Conservation (phyloP, 2,797 vertebrate species). For the Falco berigora region DNA sequence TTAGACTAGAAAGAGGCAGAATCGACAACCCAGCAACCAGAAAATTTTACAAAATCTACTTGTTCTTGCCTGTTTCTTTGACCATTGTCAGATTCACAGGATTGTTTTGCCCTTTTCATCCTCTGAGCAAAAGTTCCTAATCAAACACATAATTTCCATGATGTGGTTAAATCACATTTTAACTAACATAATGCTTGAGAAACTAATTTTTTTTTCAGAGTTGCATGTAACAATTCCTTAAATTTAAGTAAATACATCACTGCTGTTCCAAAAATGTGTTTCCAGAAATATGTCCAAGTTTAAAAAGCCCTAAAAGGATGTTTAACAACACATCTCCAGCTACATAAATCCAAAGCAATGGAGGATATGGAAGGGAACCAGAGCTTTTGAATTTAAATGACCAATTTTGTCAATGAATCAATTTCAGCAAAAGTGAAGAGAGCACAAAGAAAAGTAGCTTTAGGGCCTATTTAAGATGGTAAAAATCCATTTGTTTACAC, state of each 20-base stretch:
- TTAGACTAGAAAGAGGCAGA: not conserved
- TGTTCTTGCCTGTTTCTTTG: not conserved
- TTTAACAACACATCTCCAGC: not conserved
- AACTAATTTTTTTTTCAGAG: not conserved
- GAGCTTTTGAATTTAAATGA: constrained; percentile 61
- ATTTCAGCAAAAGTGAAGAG: not conserved
- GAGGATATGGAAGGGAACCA: not conserved
- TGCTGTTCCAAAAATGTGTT: not conserved
- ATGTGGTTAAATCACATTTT: not conserved
- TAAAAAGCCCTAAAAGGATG: not conserved
- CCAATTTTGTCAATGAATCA: constrained; percentile 55
- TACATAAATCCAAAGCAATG: constrained; percentile 2
- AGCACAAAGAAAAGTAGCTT: not conserved
- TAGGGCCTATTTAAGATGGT: not conserved
- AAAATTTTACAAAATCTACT: not conserved
- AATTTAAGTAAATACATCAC: not conserved
- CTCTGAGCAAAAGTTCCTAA: not conserved
- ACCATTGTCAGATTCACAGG: not conserved
- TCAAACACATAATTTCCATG: not conserved
- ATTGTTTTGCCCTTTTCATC: not conserved
- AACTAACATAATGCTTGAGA: not conserved
- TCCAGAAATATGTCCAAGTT: constrained; percentile 5
- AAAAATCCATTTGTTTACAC: constrained; percentile 25
- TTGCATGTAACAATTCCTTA: not conserved
- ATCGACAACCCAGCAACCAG: not conserved